Conservation (phyloP, 2,113 vertebrate species). For the Stegostoma tigrinum region DNA sequence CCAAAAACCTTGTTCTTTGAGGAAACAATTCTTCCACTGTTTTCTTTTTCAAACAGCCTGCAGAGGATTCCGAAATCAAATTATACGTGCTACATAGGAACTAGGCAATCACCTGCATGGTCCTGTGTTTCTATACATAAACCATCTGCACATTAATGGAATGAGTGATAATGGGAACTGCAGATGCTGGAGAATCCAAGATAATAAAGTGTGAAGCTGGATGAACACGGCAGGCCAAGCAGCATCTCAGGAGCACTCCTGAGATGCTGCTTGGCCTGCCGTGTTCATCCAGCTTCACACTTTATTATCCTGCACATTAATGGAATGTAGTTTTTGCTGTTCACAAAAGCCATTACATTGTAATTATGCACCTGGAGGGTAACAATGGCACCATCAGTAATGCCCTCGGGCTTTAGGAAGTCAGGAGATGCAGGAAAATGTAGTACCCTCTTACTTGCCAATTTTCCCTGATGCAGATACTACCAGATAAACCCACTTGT, state of each 20-base stretch:
- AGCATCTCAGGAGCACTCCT: too few species aligned
- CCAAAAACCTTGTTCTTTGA: neutral
- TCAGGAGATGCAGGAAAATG: neutral
- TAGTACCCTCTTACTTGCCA: neutral
- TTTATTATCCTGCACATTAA: neutral
- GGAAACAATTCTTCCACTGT: neutral
- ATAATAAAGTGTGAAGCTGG: too few species aligned
- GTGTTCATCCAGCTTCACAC: too few species aligned
- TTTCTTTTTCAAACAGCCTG: neutral
- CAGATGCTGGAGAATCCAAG: too few species aligned
- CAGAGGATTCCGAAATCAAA: neutral
- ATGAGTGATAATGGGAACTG: too few species aligned
- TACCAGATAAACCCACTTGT: neutral
- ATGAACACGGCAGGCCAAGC: too few species aligned
- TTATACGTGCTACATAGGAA: neutral
- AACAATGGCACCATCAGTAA: neutral
- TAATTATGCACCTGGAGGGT: neutral
- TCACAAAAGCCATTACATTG: neutral
- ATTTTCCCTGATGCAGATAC: neutral
- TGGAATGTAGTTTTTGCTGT: neutral
- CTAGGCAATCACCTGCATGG: neutral
- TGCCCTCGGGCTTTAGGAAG: neutral
- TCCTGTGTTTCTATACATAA: neutral
- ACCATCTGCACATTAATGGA: neutral
- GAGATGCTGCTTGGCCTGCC: too few species aligned